These are phyloP conservation scores for Porites evermanni DNA, from an alignment of 92 coral and sea anemone species.

Conservation along the genomic window DNA sequence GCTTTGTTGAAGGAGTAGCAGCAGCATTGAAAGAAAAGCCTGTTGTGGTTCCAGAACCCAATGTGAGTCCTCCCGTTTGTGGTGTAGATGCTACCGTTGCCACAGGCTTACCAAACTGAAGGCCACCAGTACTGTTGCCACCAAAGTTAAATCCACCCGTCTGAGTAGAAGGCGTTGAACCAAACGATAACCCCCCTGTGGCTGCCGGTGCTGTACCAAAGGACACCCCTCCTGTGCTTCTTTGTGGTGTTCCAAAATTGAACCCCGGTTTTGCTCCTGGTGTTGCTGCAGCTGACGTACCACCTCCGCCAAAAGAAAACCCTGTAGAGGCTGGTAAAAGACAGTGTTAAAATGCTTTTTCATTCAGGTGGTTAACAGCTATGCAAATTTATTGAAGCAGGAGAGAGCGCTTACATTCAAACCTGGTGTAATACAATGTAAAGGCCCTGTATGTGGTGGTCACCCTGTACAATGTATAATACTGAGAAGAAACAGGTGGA, in stretches of 20 bases:
- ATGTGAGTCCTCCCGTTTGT: constrained; percentile 54
- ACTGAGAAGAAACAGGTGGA: too few species aligned
- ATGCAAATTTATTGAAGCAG: too few species aligned
- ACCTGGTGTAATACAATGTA: neutral
- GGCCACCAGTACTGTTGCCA: constrained; percentile 19
- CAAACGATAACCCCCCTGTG: constrained; percentile 6
- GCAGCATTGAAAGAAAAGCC: constrained; percentile 20
- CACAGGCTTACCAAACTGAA: constrained; percentile 34
- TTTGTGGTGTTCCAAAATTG: constrained; percentile 11
- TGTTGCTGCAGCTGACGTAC: constrained; percentile 23
- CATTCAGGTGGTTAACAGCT: too few species aligned
- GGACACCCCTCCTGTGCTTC: neutral
- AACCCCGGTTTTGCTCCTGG: constrained; percentile 23
- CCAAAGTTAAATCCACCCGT: constrained; percentile 59
- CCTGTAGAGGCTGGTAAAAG: constrained; percentile 25
- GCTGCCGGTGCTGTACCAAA: neutral
- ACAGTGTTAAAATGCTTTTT: too few species aligned
- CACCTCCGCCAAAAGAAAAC: constrained; percentile 46
- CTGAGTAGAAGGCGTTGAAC: constrained; percentile 18
- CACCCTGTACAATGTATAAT: neutral
- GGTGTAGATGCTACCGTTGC: constrained; percentile 22
- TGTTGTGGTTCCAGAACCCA: constrained; percentile 33
- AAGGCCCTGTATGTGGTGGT: neutral
- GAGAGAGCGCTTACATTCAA: too few species aligned
- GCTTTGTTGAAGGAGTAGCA: constrained; percentile 3